These are phyloP conservation scores for Drosophila aff. DNA, from an alignment of 1,140 invertebrate species.

Conservation along the genomic window DNA sequence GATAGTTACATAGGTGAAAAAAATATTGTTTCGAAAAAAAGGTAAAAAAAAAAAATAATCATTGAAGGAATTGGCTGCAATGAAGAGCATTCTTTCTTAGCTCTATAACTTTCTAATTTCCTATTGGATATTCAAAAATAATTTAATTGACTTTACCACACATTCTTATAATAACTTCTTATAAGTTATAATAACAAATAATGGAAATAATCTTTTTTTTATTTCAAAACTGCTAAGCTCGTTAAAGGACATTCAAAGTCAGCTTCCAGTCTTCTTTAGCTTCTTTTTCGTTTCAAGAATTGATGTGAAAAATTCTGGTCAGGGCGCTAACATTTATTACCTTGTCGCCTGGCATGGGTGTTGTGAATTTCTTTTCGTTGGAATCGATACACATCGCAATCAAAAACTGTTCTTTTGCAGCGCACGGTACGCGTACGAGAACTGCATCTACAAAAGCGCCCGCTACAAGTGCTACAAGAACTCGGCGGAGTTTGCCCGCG, in stretches of 20 bases:
- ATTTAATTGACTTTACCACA: no score
- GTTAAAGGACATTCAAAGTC: not conserved
- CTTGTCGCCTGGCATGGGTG: not conserved
- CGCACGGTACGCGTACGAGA: constrained; percentile 79
- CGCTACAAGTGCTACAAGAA: constrained; percentile 81
- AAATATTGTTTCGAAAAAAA: no score
- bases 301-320: not conserved
- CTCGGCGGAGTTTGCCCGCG: constrained; percentile 78
- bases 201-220: no score
- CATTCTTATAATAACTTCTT: no score
- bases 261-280: not conserved
- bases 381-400: constrained; percentile 14
- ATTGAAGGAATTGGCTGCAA: no score
- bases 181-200: no score
- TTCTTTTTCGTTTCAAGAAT: not conserved
- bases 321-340: not conserved
- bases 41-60: no score
- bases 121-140: no score
- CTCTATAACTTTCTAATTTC: no score
- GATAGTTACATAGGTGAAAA: no score
- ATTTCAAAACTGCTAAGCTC: no score
- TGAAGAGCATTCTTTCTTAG: no score
- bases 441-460: constrained; percentile 83
- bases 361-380: not conserved
- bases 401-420: constrained; percentile 36